Conservation (phyloP, 2,888 invertebrate genomes). For the Tryphoninae sp. region DNA sequence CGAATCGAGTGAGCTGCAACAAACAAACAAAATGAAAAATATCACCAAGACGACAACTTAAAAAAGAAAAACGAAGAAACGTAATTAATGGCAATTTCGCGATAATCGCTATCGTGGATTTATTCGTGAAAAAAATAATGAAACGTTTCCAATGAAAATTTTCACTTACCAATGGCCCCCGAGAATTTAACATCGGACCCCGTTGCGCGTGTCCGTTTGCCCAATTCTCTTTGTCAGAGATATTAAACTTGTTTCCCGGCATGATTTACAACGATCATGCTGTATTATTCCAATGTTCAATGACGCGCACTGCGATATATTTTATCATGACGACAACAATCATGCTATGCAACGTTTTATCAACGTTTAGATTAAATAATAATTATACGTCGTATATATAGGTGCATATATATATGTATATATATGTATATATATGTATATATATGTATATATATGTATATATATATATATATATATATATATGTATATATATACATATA, state of each 20-base stretch:
- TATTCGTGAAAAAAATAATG: slow-evolving; percentile 8
- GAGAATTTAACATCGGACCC: slow-evolving; percentile 19
- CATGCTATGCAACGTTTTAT: slow-evolving; percentile 60
- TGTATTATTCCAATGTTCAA: slow-evolving; percentile 50
- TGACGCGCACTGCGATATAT: slow-evolving; percentile 61
- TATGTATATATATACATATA: slow-evolving; percentile 12
- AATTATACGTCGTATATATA: slow-evolving; percentile 41
- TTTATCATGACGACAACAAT: slow-evolving; percentile 62
- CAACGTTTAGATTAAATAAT: slow-evolving; percentile 52
- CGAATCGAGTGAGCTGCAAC: not conserved
- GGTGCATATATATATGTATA: slow-evolving; percentile 25
- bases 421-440: slow-evolving; percentile 1
- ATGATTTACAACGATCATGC: slow-evolving; percentile 44
- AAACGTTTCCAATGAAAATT: slow-evolving; percentile 13
- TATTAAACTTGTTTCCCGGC: slow-evolving; percentile 33
- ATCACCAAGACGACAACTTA: too few relatives aligned
- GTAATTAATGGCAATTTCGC: not conserved
- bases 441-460: slow-evolving; percentile 18
- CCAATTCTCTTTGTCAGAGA: not conserved
- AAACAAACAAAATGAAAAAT: not conserved
- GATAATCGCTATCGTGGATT: slow-evolving; percentile 29
- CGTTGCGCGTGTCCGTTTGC: not conserved
- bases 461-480: slow-evolving; percentile 21
- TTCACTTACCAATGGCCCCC: slow-evolving; percentile 2
- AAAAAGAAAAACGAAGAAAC: too few relatives aligned